Conservation (phyloP, 53 echinoderm and acorn worm species). For the Luidia sarsii region DNA sequence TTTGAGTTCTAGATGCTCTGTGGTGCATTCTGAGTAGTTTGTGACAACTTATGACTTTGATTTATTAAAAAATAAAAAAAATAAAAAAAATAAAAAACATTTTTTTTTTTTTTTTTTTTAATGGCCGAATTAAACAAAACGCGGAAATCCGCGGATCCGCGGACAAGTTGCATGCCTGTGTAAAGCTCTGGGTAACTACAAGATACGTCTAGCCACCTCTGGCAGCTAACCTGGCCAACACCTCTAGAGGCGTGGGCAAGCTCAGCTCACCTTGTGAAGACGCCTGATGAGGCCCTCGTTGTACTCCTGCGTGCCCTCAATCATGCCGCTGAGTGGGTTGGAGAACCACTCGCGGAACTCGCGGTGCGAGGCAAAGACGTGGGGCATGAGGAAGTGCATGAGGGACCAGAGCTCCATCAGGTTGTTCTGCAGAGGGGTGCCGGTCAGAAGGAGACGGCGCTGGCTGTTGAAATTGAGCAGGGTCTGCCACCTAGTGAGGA, state of each 20-base stretch:
- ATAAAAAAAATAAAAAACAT: no score
- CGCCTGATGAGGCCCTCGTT: constrained; percentile 89
- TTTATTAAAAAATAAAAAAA: no score
- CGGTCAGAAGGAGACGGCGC: constrained; percentile 91
- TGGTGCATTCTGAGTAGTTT: no score
- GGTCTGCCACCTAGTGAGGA: constrained; percentile 99
- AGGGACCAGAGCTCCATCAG: constrained; percentile 99
- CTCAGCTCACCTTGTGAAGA: constrained; percentile 80
- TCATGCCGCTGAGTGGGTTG: constrained; percentile 97
- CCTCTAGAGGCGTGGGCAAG: neutral
- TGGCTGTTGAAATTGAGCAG: constrained; percentile 99
- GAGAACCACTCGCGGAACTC: constrained; percentile 99
- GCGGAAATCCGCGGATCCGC: no score
- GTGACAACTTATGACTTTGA: no score
- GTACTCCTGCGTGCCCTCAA: constrained; percentile 98
- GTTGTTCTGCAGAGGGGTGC: constrained; percentile 98
- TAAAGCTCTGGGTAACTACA: no score
- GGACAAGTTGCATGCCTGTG: no score
- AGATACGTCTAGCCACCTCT: neutral
- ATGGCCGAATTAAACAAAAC: no score
- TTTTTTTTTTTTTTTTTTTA: no score
- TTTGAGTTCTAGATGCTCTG: no score
- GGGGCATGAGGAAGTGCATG: constrained; percentile 99
- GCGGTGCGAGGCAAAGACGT: constrained; percentile 97
- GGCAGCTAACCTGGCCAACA: neutral